These are phyloP conservation scores for Patiria miniata DNA, from an alignment of 35 echinoderm and acorn worm species.

Conservation along the genomic window DNA sequence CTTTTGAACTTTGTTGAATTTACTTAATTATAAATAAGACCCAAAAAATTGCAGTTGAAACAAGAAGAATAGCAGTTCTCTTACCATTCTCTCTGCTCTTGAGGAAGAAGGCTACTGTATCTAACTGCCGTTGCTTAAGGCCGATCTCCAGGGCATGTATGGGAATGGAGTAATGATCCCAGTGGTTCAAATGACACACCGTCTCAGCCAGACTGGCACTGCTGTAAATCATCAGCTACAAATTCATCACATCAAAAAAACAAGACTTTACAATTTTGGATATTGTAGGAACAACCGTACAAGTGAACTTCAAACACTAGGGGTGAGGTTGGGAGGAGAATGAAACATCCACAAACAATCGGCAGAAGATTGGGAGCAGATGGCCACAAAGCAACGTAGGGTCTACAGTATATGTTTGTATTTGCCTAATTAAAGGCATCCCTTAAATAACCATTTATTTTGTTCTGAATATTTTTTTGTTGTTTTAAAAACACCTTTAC, in stretches of 20 bases:
- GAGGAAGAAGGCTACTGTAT: slow-evolving; percentile 94
- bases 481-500: no score
- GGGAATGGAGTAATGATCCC: slow-evolving; percentile 93
- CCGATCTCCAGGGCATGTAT: slow-evolving; percentile 97
- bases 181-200: slow-evolving; percentile 77
- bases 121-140: slow-evolving; percentile 87
- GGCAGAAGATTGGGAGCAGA: neutral
- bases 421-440: neutral
- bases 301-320: neutral
- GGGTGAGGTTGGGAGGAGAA: no score
- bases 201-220: slow-evolving; percentile 81
- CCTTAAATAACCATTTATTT: no score
- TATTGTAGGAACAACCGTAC: neutral
- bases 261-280: neutral
- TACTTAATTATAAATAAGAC: no score
- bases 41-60: no score
- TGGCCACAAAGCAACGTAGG: no score
- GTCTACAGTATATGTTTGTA: no score
- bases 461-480: no score
- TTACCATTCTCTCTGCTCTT: slow-evolving; percentile 94
- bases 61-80: neutral
- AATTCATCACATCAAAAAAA: neutral
- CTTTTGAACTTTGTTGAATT: no score
- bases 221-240: slow-evolving; percentile 92
- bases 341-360: neutral